Conservation (phyloP, 2,888 invertebrate genomes). For the Rhorus exstirpatorius region DNA sequence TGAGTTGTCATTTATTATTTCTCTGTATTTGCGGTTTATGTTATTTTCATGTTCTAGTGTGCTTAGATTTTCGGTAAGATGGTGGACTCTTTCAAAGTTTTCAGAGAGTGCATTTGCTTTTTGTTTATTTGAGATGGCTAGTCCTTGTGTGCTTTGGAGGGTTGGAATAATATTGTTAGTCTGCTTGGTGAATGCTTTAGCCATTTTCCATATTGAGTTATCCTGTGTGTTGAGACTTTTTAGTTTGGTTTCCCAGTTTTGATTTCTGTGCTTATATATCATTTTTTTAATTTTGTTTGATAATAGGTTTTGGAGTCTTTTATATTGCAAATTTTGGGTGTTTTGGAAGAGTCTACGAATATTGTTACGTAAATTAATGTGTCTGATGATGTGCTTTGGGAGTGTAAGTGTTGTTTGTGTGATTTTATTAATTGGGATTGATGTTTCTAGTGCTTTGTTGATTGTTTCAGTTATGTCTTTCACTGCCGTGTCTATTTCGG, state of each 20-base stretch:
- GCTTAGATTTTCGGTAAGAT: background rate
- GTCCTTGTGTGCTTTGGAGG: constrained; percentile 46
- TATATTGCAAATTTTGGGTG: background rate
- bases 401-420: background rate
- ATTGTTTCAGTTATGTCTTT: background rate
- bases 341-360: background rate
- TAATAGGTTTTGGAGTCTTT: background rate
- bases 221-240: constrained; percentile 52
- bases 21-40: background rate
- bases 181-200: constrained; percentile 58
- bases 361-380: background rate
- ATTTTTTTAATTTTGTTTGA: background rate
- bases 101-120: constrained; percentile 56
- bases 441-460: constrained; percentile 5
- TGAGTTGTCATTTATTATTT: background rate
- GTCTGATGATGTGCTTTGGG: background rate
- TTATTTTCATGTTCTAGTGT: background rate
- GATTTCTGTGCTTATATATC: constrained; percentile 23
- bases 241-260: constrained; percentile 58
- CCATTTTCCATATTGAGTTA: constrained; percentile 54
- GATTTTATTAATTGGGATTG: background rate
- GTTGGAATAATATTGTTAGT: constrained; percentile 38
- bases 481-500: constrained; percentile 13
- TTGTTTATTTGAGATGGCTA: constrained; percentile 43
- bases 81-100: no score